These are phyloP conservation scores for Circaetus cinerascens DNA, from an alignment of 2,113 vertebrate genomes.

Conservation along the genomic window DNA sequence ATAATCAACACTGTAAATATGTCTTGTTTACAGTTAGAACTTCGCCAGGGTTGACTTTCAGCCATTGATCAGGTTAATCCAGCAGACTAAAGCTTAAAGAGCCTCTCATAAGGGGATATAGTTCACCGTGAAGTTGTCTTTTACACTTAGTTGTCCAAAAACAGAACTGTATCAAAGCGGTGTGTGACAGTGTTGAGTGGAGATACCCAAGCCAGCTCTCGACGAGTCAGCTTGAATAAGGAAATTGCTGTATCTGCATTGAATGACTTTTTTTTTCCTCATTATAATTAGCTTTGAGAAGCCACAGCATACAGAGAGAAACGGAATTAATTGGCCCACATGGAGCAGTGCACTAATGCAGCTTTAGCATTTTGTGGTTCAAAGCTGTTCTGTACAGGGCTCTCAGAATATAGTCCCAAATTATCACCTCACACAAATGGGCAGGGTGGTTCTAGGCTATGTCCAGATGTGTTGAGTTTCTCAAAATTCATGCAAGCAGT, in stretches of 20 bases:
- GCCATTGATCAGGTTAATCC: not conserved
- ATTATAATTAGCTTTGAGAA: not conserved
- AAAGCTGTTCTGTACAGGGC: not conserved
- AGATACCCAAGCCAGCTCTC: not conserved
- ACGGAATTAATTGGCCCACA: not conserved
- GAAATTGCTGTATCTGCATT: not conserved
- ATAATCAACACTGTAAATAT: not conserved
- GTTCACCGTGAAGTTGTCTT: not conserved
- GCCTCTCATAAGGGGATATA: not conserved
- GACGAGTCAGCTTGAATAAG: not conserved
- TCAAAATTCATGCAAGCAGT: not conserved
- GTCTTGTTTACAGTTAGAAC: not conserved
- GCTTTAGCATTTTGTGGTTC: not conserved
- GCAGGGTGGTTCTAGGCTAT: not conserved
- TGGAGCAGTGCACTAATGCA: not conserved
- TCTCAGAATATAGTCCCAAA: not conserved
- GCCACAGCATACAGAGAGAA: not conserved
- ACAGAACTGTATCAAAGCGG: not conserved
- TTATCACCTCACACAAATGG: not conserved
- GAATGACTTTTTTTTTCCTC: not conserved
- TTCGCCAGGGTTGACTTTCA: rapidly evolving
- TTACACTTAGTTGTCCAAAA: not conserved
- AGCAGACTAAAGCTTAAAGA: not conserved
- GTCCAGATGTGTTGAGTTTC: not conserved
- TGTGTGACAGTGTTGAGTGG: not conserved